phyloP scores from a whole-genome alignment of 1,140 invertebrate species.

The Wiebesia pumilae region DNA sequence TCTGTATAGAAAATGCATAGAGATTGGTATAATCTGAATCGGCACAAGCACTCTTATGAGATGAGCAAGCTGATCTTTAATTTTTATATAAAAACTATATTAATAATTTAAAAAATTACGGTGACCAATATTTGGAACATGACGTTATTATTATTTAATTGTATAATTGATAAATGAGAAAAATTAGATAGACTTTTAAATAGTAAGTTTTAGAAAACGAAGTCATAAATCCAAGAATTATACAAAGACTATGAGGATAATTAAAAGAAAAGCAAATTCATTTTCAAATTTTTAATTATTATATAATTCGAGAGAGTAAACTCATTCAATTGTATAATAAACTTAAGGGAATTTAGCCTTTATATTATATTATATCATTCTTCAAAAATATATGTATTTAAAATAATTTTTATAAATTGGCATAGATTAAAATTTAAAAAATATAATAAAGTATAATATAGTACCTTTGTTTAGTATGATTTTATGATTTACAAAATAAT shows the following conservation, averaged over 20 bases:
- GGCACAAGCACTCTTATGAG: too few relatives aligned
- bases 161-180: neutral
- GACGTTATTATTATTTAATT: neutral
- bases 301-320: too few relatives aligned
- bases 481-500: neutral
- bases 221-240: too few relatives aligned
- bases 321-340: too few relatives aligned
- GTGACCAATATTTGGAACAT: too few relatives aligned
- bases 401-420: neutral
- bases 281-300: too few relatives aligned
- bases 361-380: too few relatives aligned
- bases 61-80: neutral
- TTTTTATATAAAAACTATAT: neutral
- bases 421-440: neutral
- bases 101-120: neutral
- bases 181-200: neutral
- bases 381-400: neutral
- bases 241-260: neutral
- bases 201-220: neutral
- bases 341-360: too few relatives aligned
- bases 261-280: too few relatives aligned
- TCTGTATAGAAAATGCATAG: neutral
- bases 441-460: neutral
- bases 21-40: neutral
- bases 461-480: too few relatives aligned